These are phyloP conservation scores for Fistularia tabacaria DNA, from an alignment of 2,797 vertebrate species.

Conservation along the genomic window DNA sequence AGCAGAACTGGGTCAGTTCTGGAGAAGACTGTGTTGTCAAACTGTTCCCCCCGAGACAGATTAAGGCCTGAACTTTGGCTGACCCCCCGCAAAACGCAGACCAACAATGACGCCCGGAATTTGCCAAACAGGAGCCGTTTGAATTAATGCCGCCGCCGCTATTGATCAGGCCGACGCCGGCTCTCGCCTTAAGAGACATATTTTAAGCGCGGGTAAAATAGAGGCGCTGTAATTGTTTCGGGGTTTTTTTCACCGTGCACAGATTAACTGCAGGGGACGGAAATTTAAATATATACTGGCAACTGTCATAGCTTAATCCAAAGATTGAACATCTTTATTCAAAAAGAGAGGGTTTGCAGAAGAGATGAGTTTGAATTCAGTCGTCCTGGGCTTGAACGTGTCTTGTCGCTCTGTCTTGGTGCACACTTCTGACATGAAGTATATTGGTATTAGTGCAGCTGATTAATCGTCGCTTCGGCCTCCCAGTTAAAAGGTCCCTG, in stretches of 20 bases:
- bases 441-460: no score
- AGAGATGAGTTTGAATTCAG: no score
- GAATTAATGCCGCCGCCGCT: conserved; percentile 55
- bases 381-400: no score
- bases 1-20: conserved; percentile 72
- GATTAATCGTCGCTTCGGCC: no score
- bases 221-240: conserved; percentile 49
- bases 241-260: conserved; percentile 29
- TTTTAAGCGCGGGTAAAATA: conserved; percentile 42
- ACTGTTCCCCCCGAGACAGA: conserved; percentile 53
- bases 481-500: no score
- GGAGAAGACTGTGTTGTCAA: conserved; percentile 58
- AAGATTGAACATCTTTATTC: no score
- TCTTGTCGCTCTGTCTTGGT: no score
- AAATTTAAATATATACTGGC: no score
- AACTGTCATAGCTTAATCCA: no score
- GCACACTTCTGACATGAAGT: no score
- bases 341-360: no score
- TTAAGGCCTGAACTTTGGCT: conserved; percentile 70
- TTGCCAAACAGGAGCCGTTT: conserved; percentile 32
- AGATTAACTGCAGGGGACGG: no score
- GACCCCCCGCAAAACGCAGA: conserved; percentile 54
- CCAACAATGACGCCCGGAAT: conserved; percentile 41
- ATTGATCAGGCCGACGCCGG: conserved; percentile 41
- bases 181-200: conserved; percentile 34